Conservation (phyloP, 2,888 invertebrate species). For the Bombylius discolor region DNA sequence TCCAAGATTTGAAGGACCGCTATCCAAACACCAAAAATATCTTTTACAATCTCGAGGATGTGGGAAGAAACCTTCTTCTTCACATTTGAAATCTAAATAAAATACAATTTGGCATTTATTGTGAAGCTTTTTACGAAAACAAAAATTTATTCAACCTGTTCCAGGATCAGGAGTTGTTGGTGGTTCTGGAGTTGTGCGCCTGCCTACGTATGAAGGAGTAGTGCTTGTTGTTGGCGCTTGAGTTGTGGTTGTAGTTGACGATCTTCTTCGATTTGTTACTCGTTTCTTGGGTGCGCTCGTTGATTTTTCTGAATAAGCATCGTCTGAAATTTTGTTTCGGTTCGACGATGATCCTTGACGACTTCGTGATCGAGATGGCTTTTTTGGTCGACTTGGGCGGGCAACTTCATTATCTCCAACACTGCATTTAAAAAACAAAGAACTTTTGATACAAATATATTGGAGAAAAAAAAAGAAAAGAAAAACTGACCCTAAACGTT, state of each 20-base stretch:
- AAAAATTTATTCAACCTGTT: slow-evolving; percentile 41
- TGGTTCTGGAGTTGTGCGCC: slow-evolving; percentile 42
- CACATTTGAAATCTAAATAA: slow-evolving; percentile 70
- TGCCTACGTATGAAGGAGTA: slow-evolving; percentile 27
- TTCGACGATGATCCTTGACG: slow-evolving; percentile 21
- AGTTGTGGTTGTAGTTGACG: slow-evolving; percentile 30
- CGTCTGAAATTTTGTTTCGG: slow-evolving; percentile 21
- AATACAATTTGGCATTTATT: background rate
- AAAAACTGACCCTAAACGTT: slow-evolving; percentile 46
- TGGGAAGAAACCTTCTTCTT: slow-evolving; percentile 83
- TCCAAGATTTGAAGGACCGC: slow-evolving; percentile 75
- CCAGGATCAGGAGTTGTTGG: slow-evolving; percentile 86
- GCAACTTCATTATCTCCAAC: slow-evolving; percentile 32
- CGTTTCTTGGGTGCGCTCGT: slow-evolving; percentile 17
- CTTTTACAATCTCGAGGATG: slow-evolving; percentile 89
- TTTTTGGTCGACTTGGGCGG: slow-evolving; percentile 25
- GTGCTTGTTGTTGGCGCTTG: slow-evolving; percentile 25
- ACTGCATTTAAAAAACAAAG: background rate
- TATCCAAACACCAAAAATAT: slow-evolving; percentile 89
- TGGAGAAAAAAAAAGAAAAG: background rate
- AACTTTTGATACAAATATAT: background rate
- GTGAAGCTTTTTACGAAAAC: too few relatives aligned
- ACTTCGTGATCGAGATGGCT: slow-evolving; percentile 26
- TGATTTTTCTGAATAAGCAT: slow-evolving; percentile 19
- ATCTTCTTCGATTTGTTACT: slow-evolving; percentile 14